phyloP scores from a whole-genome alignment of 2,797 vertebrate genomes.

The Diglossa cyanea region DNA sequence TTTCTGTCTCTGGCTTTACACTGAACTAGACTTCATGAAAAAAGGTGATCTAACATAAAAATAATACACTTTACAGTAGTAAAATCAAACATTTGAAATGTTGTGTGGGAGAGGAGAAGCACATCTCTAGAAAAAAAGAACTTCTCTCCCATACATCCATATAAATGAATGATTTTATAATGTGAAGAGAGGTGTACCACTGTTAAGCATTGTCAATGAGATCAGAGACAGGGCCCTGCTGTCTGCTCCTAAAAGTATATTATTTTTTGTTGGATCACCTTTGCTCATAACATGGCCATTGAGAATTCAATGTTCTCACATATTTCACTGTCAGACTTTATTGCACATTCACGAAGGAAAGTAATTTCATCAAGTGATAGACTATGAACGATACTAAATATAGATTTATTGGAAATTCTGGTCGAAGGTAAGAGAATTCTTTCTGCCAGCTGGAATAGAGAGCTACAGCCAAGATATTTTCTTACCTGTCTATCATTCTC shows the following conservation, averaged over 20 bases:
- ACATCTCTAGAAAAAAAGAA: background rate
- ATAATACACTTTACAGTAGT: background rate
- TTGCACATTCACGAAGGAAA: conserved; percentile 29
- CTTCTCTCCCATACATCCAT: background rate
- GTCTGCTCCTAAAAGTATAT: conserved; percentile 20
- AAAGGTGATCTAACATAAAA: background rate
- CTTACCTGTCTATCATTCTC: conserved; percentile 21
- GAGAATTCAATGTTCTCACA: conserved; percentile 55
- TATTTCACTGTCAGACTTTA: conserved; percentile 61
- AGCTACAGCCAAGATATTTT: conserved; percentile 40
- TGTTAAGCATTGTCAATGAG: conserved; percentile 26
- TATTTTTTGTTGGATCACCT: conserved; percentile 63
- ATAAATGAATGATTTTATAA: conserved; percentile 34
- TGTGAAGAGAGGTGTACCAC: conserved; percentile 8
- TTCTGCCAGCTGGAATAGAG: conserved; percentile 25
- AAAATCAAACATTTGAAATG: background rate
- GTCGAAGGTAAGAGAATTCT: conserved; percentile 33
- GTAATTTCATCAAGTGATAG: conserved; percentile 57
- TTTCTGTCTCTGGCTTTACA: background rate
- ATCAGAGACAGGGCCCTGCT: conserved; percentile 11
- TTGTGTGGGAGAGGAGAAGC: background rate
- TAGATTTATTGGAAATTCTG: conserved; percentile 60
- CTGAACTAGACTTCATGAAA: background rate
- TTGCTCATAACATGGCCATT: conserved; percentile 43
- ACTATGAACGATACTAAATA: conserved; percentile 44